Base-by-base conservation (phyloP, 2,113 vertebrate genomes). In the Crypturellus undulatus region DNA sequence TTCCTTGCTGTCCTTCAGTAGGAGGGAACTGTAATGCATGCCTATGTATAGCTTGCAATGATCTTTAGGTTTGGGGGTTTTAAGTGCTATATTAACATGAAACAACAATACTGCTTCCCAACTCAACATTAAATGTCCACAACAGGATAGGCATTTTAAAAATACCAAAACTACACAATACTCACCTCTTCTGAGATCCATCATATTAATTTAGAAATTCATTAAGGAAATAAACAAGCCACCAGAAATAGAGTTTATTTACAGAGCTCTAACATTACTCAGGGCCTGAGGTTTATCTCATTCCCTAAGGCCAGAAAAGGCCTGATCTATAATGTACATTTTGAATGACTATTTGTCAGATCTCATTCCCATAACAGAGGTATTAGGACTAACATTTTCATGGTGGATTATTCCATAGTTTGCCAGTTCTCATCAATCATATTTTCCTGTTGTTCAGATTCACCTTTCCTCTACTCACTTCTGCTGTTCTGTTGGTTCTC, bases 301-400 rank as follows among this genome's bases (percentile, higher is more conserved):
- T 67, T 8, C 54, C 24, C 0, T 32, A 82, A 40, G 54, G 78
- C 24, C 72, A 76, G 52, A 78, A 47, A 43, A 68, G 3, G 32
- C 81, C 54, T 79, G 81, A 91, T 79, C 40, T 73, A 67, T 49
- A 59, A 11, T 52, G 16, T 7, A 6, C 6, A 32, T 42, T 89
- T 91, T n/a, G 69, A 92, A 89, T 3, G 75, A 79, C 49, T 87
- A 45, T 79, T 95, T 93, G 78, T 93, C 93, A 91, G 70, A 83
- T 77, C 9, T 85, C 4, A 63, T 91, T 93, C 87, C 30, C 49
- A 21, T 73, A 79, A 56, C 12, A 13, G 38, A 92, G 3, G 4
- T 76, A 76, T 3, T 7, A 47, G 34, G 14, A 71, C n/a, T 86
- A 75, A 65, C 3, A 17, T 65, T 89, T 87, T 84, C n/a, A 43